Percentiles rank a stretch among this genome's conserved stretches.
These are phyloP conservation scores for Microcebus lehilahytsara DNA, from an alignment of 2,113 vertebrate species.

Conservation along the genomic window DNA sequence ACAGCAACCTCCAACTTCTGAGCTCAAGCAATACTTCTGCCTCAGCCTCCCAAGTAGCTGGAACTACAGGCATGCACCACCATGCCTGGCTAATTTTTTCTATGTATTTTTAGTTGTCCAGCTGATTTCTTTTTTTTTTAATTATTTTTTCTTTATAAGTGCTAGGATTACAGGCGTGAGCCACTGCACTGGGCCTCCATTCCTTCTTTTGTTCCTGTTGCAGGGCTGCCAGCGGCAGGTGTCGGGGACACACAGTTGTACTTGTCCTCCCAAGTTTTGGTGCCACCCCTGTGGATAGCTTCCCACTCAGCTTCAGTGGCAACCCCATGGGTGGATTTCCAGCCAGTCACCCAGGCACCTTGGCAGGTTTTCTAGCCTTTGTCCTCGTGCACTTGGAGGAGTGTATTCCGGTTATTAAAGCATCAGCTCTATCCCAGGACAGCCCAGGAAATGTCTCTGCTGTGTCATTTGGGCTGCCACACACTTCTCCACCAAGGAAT, in stretches of 20 bases:
- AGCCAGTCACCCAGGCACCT: background rate
- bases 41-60: too few species aligned
- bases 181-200: background rate
- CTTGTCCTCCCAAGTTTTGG: background rate
- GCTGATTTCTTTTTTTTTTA: too few species aligned
- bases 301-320: background rate
- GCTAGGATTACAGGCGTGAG: too few species aligned
- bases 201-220: background rate
- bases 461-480: background rate
- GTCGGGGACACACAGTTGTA: too few species aligned
- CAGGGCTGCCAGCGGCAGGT: fast-evolving
- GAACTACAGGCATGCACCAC: too few species aligned
- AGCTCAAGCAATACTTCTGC: too few species aligned
- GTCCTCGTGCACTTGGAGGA: background rate
- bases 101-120: too few species aligned
- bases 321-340: background rate
- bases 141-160: too few species aligned
- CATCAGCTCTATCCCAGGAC: background rate
- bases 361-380: background rate
- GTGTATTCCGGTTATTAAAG: background rate
- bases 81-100: too few species aligned
- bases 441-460: background rate
- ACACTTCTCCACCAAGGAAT: background rate
- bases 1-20: too few species aligned
- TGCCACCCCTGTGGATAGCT: background rate